Percentiles rank a stretch among this genome's conserved stretches.
phyloP scores from a whole-genome alignment of 2,797 vertebrate genomes.

The Microctenopoma stevenorrisi region DNA sequence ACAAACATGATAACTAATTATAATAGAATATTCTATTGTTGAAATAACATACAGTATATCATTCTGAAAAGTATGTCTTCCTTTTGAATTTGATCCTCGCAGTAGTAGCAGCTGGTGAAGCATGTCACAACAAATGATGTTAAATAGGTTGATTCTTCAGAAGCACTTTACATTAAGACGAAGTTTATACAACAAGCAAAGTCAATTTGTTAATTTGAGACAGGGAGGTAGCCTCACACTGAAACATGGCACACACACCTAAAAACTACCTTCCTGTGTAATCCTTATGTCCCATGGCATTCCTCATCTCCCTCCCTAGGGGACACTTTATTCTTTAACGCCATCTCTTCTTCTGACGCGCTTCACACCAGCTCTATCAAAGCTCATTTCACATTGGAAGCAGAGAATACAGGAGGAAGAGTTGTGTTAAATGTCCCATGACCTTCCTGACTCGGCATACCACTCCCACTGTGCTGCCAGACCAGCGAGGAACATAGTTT shows the following conservation, averaged over 20 bases:
- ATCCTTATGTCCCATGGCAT: slow-evolving; percentile 38
- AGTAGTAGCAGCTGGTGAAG: too few species aligned
- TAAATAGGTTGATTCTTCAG: too few species aligned
- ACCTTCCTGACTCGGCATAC: slow-evolving; percentile 53
- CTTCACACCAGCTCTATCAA: slow-evolving; percentile 42
- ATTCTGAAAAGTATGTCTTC: too few species aligned
- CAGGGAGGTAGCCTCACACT: slow-evolving; percentile 9
- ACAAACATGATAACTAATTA: not conserved
- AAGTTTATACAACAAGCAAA: too few species aligned
- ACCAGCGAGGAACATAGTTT: slow-evolving; percentile 42
- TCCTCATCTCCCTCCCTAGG: slow-evolving; percentile 27
- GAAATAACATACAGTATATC: too few species aligned
- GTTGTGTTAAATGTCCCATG: slow-evolving; percentile 62
- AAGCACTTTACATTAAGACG: too few species aligned
- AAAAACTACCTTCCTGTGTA: slow-evolving; percentile 7
- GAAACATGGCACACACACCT: slow-evolving; percentile 18
- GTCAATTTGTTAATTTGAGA: not conserved
- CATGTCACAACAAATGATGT: too few species aligned
- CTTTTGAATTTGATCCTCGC: too few species aligned
- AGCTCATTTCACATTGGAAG: slow-evolving; percentile 46
- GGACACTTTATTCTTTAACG: slow-evolving; percentile 33
- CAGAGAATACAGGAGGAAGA: slow-evolving; percentile 44
- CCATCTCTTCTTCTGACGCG: slow-evolving; percentile 20
- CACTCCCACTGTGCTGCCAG: slow-evolving; percentile 36
- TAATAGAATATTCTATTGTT: too few species aligned